Percentiles rank a stretch among this genome's conserved stretches.
Conservation (phyloP, 2,797 vertebrate genomes). For the Emys orbicularis region DNA sequence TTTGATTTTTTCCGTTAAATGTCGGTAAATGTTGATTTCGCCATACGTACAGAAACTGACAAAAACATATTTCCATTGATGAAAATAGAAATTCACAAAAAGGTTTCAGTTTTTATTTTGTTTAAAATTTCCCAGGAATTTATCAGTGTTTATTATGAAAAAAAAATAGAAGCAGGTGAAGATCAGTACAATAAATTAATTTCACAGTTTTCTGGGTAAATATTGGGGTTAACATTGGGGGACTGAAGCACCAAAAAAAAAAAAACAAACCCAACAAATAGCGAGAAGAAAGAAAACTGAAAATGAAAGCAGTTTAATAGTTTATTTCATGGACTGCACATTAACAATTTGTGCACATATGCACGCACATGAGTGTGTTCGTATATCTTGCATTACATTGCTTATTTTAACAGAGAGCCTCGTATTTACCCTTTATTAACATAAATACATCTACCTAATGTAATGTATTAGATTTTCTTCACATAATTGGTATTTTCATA, state of each 20-base stretch:
- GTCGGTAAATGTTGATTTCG: background rate
- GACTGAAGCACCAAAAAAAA: background rate
- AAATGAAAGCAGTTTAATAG: background rate
- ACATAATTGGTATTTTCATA: background rate
- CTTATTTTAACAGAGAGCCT: background rate
- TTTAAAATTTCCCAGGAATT: background rate
- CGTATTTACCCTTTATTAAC: background rate
- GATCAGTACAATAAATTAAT: background rate
- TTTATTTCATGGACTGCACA: background rate
- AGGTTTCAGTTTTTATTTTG: background rate
- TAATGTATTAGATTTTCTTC: background rate
- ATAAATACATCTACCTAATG: background rate
- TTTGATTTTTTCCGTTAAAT: background rate
- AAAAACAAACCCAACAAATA: background rate
- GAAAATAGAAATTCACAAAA: background rate
- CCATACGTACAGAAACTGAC: background rate
- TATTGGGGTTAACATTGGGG: background rate
- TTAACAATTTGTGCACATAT: background rate
- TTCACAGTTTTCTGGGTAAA: background rate
- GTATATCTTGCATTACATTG: background rate
- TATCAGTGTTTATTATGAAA: background rate
- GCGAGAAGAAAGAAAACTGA: background rate
- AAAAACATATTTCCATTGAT: background rate
- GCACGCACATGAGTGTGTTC: background rate
- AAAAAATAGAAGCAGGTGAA: background rate